phyloP scores from a whole-genome alignment of 1,140 invertebrate genomes.

The Drosophila kohkoa region DNA sequence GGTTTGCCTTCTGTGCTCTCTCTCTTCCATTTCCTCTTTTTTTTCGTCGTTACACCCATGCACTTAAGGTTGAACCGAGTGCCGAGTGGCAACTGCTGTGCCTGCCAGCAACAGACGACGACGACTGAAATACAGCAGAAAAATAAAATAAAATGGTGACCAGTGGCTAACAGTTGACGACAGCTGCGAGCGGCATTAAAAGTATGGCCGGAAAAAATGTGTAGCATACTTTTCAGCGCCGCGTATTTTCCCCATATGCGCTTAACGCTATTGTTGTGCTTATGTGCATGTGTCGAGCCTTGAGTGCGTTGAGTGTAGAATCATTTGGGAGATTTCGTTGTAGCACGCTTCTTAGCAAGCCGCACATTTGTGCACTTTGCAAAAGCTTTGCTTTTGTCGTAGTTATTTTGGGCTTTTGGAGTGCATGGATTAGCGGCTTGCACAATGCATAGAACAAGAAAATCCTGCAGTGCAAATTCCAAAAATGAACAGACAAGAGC shows the following conservation, averaged over 20 bases:
- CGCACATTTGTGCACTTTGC: too few relatives aligned
- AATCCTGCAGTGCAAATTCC: too few relatives aligned
- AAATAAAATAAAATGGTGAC: constrained; percentile 24
- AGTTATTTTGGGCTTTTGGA: too few relatives aligned
- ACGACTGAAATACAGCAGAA: constrained; percentile 5
- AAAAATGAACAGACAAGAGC: too few relatives aligned
- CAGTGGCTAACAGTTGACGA: constrained; percentile 36
- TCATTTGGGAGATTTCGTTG: not conserved
- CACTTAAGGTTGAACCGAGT: constrained; percentile 24
- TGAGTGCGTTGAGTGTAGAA: not conserved
- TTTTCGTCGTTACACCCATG: constrained; percentile 21
- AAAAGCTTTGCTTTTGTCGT: too few relatives aligned
- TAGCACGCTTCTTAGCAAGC: too few relatives aligned
- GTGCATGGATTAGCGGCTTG: too few relatives aligned
- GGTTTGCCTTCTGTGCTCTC: not conserved
- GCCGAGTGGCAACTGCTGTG: not conserved
- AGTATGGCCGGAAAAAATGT: constrained; percentile 56
- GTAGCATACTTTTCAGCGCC: constrained; percentile 43
- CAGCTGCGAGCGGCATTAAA: constrained; percentile 51
- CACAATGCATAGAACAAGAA: too few relatives aligned
- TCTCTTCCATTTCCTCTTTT: not conserved
- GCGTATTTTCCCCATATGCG: not conserved
- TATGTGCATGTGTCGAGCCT: constrained; percentile 11
- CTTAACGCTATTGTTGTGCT: constrained; percentile 51
- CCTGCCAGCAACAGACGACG: constrained; percentile 27